Evolutionary conservation across 2,113 vertebrate genomes (phyloP).

Genomic region (Semnornis frantzii): DNA sequence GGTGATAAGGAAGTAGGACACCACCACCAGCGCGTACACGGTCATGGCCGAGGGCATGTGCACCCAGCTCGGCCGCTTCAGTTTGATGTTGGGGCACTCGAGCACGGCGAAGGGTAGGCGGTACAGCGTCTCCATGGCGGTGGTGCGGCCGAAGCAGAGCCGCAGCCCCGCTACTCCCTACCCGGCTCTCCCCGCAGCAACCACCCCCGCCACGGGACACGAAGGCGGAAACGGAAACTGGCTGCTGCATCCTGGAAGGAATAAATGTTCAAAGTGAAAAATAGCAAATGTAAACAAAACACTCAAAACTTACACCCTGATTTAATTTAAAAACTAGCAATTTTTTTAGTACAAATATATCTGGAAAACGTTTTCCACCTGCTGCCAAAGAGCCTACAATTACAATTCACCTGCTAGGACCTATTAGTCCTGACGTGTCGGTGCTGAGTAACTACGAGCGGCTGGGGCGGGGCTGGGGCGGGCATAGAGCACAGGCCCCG

Average conservation of each 20-base stretch:
- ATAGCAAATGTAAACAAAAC: accelerated
- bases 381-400: accelerated
- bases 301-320: accelerated
- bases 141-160: neutral
- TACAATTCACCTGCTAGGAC: constrained; percentile 1
- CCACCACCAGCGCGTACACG: constrained; percentile 94
- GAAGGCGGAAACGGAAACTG: constrained; percentile 18
- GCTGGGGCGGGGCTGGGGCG: neutral
- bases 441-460: neutral
- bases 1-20: constrained; percentile 99
- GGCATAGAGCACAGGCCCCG: accelerated
- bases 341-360: accelerated
- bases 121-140: constrained; percentile 89
- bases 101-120: constrained; percentile 90
- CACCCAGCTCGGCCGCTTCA: constrained; percentile 95
- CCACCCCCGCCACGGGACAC: neutral
- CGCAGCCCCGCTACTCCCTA: neutral
- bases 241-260: neutral
- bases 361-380: accelerated
- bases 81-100: constrained; percentile 94
- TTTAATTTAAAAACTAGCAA: accelerated
- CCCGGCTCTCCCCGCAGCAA: neutral
- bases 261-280: accelerated
- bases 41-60: constrained; percentile 99
- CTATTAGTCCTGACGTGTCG: constrained; percentile 69